These are phyloP conservation scores for Chamaea fasciata DNA, from an alignment of 2,113 vertebrate genomes.

Conservation along the genomic window DNA sequence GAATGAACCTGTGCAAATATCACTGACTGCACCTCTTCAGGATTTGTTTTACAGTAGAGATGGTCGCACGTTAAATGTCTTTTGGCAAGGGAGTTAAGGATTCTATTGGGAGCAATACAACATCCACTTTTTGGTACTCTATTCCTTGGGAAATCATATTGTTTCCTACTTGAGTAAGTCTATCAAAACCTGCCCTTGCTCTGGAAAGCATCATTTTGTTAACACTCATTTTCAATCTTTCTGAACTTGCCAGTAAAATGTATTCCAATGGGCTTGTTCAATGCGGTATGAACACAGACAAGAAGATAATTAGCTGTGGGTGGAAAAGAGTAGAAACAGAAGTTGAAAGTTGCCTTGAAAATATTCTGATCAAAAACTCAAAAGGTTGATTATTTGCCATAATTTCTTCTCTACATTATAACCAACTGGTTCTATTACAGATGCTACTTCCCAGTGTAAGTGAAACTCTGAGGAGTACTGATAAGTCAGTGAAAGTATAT, in stretches of 20 bases:
- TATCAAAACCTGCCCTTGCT: neutral
- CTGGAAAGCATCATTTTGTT: neutral
- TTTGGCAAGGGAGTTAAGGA: slow-evolving; percentile 26
- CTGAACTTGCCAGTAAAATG: slow-evolving; percentile 3
- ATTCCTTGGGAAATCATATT: neutral
- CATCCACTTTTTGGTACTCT: slow-evolving; percentile 6
- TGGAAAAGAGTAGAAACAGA: neutral
- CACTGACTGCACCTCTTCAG: neutral
- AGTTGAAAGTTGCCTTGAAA: neutral
- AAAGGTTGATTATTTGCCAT: neutral
- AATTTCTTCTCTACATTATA: neutral
- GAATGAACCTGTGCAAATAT: slow-evolving; percentile 48
- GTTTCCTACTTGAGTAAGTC: slow-evolving; percentile 5
- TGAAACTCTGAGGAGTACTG: neutral
- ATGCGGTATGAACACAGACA: neutral
- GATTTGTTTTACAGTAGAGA: slow-evolving; percentile 41
- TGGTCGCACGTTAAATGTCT: neutral
- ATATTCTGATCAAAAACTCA: neutral
- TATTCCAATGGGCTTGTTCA: neutral
- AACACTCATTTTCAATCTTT: slow-evolving; percentile 1
- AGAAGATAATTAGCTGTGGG: neutral
- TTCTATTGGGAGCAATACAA: neutral
- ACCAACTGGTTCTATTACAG: neutral
- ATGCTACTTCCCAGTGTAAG: neutral
- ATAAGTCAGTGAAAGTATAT: neutral